Evolutionary conservation across 2,888 invertebrate genomes (phyloP).

Genomic region (Lordiphosa fenestrarum): DNA sequence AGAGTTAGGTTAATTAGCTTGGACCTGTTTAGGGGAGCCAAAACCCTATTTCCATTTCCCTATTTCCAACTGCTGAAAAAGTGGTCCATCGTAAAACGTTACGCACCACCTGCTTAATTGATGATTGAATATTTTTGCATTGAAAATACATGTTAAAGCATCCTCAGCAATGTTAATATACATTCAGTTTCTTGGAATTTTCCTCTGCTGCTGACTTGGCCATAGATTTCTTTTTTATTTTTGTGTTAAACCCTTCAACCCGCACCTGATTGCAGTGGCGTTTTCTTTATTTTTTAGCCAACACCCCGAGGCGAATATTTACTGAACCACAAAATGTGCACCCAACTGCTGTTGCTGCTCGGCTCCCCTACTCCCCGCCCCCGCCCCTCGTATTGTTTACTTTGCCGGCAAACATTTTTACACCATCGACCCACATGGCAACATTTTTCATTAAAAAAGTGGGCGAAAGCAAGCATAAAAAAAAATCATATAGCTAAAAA

Average conservation of each 20-base stretch:
- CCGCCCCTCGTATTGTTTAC: slow-evolving; percentile 39
- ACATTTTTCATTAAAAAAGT: slow-evolving; percentile 51
- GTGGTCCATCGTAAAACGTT: too few species aligned
- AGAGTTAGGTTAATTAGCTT: too few species aligned
- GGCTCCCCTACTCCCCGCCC: slow-evolving; percentile 11
- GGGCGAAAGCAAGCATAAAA: slow-evolving; percentile 5
- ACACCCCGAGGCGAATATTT: slow-evolving; percentile 23
- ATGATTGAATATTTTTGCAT: too few species aligned
- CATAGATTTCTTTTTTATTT: slow-evolving; percentile 3
- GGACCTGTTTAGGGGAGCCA: too few species aligned
- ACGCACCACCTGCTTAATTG: too few species aligned
- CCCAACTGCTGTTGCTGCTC: slow-evolving; percentile 11
- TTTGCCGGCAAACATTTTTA: slow-evolving; percentile 52
- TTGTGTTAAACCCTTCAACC: neutral
- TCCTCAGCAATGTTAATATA: too few species aligned
- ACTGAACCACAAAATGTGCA: slow-evolving; percentile 45
- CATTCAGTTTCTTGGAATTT: slow-evolving; percentile 5
- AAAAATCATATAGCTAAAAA: slow-evolving; percentile 25
- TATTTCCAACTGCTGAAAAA: too few species aligned
- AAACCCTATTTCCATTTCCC: too few species aligned
- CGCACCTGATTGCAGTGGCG: too few species aligned
- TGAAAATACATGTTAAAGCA: too few species aligned
- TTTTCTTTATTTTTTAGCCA: slow-evolving; percentile 18
- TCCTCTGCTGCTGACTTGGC: slow-evolving; percentile 2
- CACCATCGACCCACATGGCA: slow-evolving; percentile 57